Conservation (phyloP, 2,797 vertebrate species). For the Pagetopsis macropterus region DNA sequence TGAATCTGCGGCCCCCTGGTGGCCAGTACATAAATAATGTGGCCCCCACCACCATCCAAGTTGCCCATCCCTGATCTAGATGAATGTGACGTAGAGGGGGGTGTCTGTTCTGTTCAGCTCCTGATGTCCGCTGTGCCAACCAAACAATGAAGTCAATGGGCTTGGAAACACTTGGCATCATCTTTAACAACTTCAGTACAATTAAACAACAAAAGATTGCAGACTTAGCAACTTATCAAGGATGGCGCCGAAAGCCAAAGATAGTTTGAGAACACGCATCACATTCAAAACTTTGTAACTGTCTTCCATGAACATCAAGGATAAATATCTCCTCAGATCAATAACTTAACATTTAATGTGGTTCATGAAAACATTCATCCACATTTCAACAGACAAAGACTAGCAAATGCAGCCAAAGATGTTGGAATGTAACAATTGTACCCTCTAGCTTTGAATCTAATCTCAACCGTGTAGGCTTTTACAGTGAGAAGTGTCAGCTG, state of each 20-base stretch:
- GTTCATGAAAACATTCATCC: not conserved
- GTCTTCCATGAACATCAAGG: conserved; percentile 19
- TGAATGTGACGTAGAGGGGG: no score
- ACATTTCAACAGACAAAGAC: not conserved
- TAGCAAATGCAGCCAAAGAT: not conserved
- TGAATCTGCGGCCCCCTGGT: no score
- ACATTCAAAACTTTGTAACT: conserved; percentile 9
- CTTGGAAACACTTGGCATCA: not conserved
- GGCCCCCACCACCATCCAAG: no score
- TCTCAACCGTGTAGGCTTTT: not conserved
- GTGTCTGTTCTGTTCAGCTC: not conserved
- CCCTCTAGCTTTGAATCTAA: not conserved
- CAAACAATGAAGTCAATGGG: conserved; percentile 1
- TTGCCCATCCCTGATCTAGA: no score
- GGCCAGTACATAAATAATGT: no score
- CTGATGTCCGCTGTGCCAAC: not conserved
- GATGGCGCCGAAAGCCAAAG: conserved; percentile 20
- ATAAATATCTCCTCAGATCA: conserved; percentile 1
- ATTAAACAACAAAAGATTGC: not conserved
- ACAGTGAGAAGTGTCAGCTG: not conserved
- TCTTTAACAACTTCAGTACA: not conserved
- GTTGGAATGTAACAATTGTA: not conserved
- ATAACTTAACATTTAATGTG: not conserved
- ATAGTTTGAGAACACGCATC: not conserved
- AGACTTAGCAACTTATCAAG: conserved; percentile 7